Conservation (phyloP, 1,140 invertebrate species). For the Cyclargus thomasi region DNA sequence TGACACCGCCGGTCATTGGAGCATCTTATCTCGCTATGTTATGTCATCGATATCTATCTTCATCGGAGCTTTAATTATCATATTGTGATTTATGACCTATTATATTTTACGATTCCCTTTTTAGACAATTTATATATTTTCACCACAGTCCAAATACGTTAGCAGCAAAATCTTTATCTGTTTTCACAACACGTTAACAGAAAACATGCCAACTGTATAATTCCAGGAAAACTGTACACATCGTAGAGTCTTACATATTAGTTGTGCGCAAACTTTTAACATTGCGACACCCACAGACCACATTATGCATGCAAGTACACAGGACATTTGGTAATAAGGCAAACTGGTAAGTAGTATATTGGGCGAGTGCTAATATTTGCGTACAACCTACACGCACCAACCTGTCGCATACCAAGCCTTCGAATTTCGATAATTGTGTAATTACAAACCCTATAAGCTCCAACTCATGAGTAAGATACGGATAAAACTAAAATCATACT, state of each 20-base stretch:
- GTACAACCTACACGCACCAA: constrained; percentile 62
- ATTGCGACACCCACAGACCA: constrained; percentile 17
- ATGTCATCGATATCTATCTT: background rate
- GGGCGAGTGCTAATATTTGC: constrained; percentile 66
- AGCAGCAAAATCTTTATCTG: background rate
- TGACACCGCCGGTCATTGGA: constrained; percentile 18
- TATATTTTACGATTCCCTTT: background rate
- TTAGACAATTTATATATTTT: background rate
- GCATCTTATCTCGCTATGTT: background rate
- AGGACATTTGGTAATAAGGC: constrained; percentile 48
- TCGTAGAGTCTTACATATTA: background rate
- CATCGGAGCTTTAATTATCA: background rate
- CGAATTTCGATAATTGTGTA: constrained; percentile 19
- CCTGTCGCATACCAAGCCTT: constrained; percentile 44
- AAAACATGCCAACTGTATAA: background rate
- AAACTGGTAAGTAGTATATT: constrained; percentile 53
- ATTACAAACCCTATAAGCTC: constrained; percentile 17
- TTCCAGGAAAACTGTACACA: background rate
- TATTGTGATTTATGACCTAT: background rate
- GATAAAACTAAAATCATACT: background rate
- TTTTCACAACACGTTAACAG: too few species aligned
- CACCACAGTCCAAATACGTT: background rate
- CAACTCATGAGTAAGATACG: background rate
- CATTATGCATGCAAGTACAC: constrained; percentile 12
- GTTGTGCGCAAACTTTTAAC: background rate